phyloP scores from a whole-genome alignment of 2,888 invertebrate genomes.

The Autographa gamma region DNA sequence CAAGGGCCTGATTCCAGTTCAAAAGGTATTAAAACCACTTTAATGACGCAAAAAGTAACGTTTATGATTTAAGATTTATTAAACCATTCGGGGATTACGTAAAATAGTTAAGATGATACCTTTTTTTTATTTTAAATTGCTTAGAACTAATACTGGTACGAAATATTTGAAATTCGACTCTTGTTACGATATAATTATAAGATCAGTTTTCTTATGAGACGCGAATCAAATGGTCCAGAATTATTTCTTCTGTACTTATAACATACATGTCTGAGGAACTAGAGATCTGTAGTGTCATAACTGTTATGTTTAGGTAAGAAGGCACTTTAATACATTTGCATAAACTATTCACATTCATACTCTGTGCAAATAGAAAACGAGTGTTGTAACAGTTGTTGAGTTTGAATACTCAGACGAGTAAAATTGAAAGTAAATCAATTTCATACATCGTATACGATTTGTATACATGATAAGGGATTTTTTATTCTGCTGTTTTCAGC shows the following conservation, averaged over 20 bases:
- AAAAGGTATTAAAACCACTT: not conserved
- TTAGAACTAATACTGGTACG: not conserved
- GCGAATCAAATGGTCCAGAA: too few relatives aligned
- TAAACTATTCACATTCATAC: not conserved
- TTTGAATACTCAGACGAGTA: not conserved
- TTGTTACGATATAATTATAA: too few relatives aligned
- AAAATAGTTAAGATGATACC: too few relatives aligned
- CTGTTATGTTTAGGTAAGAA: too few relatives aligned
- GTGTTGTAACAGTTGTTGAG: not conserved
- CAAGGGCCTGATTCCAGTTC: not conserved
- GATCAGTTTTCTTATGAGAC: too few relatives aligned
- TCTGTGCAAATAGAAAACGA: not conserved
- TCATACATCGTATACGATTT: not conserved
- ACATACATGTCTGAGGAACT: too few relatives aligned
- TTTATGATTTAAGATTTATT: too few relatives aligned
- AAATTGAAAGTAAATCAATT: conserved; percentile 4
- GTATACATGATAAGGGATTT: not conserved
- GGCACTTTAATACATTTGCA: not conserved
- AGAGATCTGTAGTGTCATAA: too few relatives aligned
- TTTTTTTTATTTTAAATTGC: too few relatives aligned
- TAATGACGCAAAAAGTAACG: not conserved
- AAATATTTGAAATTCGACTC: not conserved
- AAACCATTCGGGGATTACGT: too few relatives aligned
- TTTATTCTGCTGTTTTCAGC: too few relatives aligned
- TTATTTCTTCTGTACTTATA: too few relatives aligned